phyloP scores from a whole-genome alignment of 2,797 vertebrate genomes.

The Remorina albescens region DNA sequence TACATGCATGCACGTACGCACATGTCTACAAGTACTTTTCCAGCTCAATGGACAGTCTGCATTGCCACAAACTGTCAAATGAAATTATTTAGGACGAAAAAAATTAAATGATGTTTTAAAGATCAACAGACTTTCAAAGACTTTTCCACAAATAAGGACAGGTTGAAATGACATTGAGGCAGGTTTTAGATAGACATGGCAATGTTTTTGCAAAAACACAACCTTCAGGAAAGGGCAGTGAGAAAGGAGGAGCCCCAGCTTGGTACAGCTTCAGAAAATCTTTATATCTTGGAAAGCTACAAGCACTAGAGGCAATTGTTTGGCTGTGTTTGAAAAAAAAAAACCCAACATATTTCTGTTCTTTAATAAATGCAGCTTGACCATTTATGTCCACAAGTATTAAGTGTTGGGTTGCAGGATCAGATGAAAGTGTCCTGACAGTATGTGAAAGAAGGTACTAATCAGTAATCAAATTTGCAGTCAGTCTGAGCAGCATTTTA shows the following conservation, averaged over 20 bases:
- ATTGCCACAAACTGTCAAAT: constrained; percentile 33
- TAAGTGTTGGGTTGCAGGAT: constrained; percentile 49
- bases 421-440: constrained; percentile 25
- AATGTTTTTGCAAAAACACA: constrained; percentile 46
- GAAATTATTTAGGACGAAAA: constrained; percentile 47
- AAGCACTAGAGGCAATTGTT: constrained; percentile 19
- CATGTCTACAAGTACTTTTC: constrained; percentile 21
- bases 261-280: constrained; percentile 4
- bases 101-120: constrained; percentile 50
- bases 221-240: constrained; percentile 53
- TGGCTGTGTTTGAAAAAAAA: constrained; percentile 35
- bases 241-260: constrained; percentile 37
- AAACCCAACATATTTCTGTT: neutral
- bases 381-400: constrained; percentile 11
- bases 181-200: constrained; percentile 24
- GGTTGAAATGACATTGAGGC: constrained; percentile 41
- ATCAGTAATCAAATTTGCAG: constrained; percentile 57
- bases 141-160: constrained; percentile 25
- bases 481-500: constrained; percentile 61
- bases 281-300: constrained; percentile 23
- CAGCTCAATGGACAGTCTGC: constrained; percentile 23
- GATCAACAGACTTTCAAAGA: constrained; percentile 62
- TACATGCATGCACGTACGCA: neutral
- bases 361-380: constrained; percentile 40
- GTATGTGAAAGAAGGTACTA: constrained; percentile 44